These are phyloP conservation scores for Deilephila porcellus DNA, from an alignment of 2,888 invertebrate species.

Conservation along the genomic window DNA sequence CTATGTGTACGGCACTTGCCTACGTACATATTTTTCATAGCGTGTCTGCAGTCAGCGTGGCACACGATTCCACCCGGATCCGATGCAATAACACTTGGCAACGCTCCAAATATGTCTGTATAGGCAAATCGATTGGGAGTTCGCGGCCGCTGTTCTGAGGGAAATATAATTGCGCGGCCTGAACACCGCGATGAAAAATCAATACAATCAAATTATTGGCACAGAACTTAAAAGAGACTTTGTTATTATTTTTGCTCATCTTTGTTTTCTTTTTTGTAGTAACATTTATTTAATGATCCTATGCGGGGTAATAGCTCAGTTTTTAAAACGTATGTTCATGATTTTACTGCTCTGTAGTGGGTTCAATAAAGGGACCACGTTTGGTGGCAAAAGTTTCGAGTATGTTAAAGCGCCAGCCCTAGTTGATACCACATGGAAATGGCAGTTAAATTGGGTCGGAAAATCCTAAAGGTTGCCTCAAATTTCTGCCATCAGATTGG, in stretches of 20 bases:
- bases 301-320: no score
- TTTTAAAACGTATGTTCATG: no score
- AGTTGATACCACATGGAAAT: no score
- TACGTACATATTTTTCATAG: slow-evolving; percentile 48
- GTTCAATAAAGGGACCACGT: no score
- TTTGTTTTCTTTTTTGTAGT: not conserved
- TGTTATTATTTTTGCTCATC: not conserved
- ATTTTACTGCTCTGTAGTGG: no score
- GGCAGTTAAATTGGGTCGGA: no score
- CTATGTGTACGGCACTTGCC: slow-evolving; percentile 23
- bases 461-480: no score
- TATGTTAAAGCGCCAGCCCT: no score
- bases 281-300: not conserved
- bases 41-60: slow-evolving; percentile 51
- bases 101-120: slow-evolving; percentile 70
- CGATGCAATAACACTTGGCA: slow-evolving; percentile 79
- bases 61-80: slow-evolving; percentile 50
- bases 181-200: slow-evolving; percentile 7
- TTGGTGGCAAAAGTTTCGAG: no score
- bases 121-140: slow-evolving; percentile 72
- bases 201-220: not conserved
- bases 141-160: slow-evolving; percentile 36
- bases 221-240: not conserved
- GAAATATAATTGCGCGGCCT: slow-evolving; percentile 12
- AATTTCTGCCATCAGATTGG: no score